Base-by-base conservation (phyloP, 2,113 vertebrate genomes). In the Eupsittula cactorum region DNA sequence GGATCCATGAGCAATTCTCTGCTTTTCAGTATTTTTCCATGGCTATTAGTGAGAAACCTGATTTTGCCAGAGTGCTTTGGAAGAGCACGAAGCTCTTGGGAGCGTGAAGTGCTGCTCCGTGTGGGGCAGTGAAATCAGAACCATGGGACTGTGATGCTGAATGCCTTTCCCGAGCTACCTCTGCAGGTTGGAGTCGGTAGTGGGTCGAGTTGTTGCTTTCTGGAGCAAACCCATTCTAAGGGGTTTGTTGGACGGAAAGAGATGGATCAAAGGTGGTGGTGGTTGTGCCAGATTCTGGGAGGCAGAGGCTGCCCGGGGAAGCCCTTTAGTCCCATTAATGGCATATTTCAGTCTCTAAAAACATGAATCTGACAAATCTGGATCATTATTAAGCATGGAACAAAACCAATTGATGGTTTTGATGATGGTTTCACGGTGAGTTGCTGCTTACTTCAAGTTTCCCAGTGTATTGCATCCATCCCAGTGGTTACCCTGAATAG, bases 391-490 rank as follows among this genome's bases (percentile, higher is more conserved):
- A 12, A 23, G 28, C 13, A 20, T 7, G 9, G 20, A 21, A 15
- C 14, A 21, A 12, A 19, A 16, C 2, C 3, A 33, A 10, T 4
- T 2, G 27, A 4, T 24, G 57, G 33, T 23, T 59, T 59, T 15
- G 29, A 2, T 13, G 3, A 33, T 6, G 6, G 1, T 1, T 1
- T 0, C 5, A 2, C 0, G 35, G 14, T 0, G 5, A 41, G 67
- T 64, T 60, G 65, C 50, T 16, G 16, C 0, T 0, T 13, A 0
- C 42, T 12, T 1, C 0, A 52, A 10, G 11, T 8, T 39, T 5
- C 46, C 41, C 0, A 0, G n/a, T 0, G 0, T 2, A 0, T 4
- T 8, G 15, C 49, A 7, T 7, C 68, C 10, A 3, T 31, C 59
- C 27, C 60, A 23, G 57, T n/a, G 57, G 57, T 59, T 23, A 15